Conservation (phyloP, 1,140 invertebrate species). For the Lepidostoma basale region DNA sequence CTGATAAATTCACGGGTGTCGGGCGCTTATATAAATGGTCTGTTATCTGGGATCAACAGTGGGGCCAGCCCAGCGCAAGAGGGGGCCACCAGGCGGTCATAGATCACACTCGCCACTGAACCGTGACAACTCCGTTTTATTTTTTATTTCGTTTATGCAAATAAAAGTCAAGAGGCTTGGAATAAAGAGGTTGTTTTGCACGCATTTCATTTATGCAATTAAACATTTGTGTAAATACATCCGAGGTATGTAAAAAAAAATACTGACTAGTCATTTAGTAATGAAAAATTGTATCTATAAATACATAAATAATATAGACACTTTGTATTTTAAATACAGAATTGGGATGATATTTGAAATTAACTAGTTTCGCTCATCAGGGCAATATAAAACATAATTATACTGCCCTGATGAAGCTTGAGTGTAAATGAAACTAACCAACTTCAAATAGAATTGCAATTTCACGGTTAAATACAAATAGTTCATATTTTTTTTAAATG, state of each 20-base stretch:
- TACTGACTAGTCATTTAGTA: neutral
- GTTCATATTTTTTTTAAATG: no score
- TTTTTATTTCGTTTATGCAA: conserved; percentile 5
- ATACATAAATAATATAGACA: no score
- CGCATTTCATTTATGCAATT: conserved; percentile 3
- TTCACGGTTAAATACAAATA: no score
- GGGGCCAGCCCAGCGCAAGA: conserved; percentile 14
- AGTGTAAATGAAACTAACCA: no score
- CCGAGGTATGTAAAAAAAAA: neutral
- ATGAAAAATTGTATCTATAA: no score
- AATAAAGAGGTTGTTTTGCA: conserved; percentile 14
- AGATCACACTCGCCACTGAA: conserved; percentile 36
- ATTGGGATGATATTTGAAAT: no score
- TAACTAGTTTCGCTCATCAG: no score
- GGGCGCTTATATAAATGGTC: conserved; percentile 10
- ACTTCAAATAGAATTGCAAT: no score
- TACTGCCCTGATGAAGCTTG: no score
- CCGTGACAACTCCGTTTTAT: conserved; percentile 1
- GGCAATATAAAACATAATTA: no score
- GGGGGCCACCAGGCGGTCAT: conserved; percentile 43
- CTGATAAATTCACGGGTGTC: neutral
- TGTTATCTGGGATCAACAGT: conserved; percentile 6
- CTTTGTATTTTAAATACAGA: no score
- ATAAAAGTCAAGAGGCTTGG: neutral
- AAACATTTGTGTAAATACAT: neutral